Evolutionary conservation across 2,113 vertebrate genomes (phyloP).

Genomic region (human): DNA sequence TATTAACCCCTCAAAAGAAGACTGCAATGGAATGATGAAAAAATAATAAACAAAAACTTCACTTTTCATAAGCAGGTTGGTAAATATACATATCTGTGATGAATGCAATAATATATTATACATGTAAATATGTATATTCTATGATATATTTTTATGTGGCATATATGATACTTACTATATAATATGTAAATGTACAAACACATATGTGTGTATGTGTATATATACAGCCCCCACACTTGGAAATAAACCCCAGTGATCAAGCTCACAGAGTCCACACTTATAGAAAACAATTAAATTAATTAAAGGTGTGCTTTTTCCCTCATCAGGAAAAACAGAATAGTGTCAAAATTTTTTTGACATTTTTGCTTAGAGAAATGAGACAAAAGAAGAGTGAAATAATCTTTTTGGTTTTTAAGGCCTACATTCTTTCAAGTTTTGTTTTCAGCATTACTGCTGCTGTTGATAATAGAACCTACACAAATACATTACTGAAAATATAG

Average conservation of each 20-base stretch:
- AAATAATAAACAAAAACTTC: not conserved
- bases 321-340: not conserved
- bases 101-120: not conserved
- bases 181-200: not conserved
- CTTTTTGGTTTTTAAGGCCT: not conserved
- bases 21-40: not conserved
- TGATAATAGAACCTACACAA: slow-evolving; percentile 37
- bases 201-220: not conserved
- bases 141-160: not conserved
- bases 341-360: not conserved
- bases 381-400: not conserved
- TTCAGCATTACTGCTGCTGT: not conserved
- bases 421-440: not conserved
- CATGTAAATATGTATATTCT: not conserved
- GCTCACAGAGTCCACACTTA: not conserved
- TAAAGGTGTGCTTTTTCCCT: not conserved
- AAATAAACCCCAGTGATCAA: not conserved
- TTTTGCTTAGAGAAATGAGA: not conserved
- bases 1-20: not conserved
- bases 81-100: not conserved
- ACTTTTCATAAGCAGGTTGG: not conserved
- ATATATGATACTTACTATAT: not conserved
- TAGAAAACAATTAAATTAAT: not conserved
- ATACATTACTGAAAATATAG: slow-evolving; percentile 29
- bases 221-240: not conserved